These are phyloP conservation scores for Drosophila sechellia DNA, from an alignment of 1,140 invertebrate species.

Conservation along the genomic window DNA sequence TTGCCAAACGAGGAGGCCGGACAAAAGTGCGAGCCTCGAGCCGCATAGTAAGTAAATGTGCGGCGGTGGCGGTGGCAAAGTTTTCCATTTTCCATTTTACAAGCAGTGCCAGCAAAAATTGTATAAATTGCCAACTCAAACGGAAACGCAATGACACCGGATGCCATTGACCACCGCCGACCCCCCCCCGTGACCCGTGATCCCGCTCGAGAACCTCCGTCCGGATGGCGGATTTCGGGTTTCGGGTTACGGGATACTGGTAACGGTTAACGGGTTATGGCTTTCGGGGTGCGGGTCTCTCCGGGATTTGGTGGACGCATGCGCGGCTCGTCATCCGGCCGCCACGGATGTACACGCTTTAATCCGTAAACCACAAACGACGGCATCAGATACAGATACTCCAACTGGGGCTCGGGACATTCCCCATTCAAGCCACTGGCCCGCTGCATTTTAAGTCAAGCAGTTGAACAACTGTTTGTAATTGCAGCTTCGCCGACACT, in stretches of 20 bases:
- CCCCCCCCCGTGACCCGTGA: constrained; percentile 26
- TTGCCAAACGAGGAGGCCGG: constrained; percentile 47
- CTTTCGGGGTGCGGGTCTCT: background rate
- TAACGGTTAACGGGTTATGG: background rate
- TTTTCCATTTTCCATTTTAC: constrained; percentile 55
- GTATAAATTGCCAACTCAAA: constrained; percentile 81
- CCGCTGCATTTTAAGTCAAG: constrained; percentile 73
- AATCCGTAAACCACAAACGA: constrained; percentile 76
- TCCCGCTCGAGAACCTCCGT: constrained; percentile 17
- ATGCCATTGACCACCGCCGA: constrained; percentile 68
- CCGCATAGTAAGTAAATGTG: constrained; percentile 70
- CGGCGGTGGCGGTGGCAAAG: constrained; percentile 57
- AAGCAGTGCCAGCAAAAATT: constrained; percentile 65
- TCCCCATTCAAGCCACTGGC: constrained; percentile 19
- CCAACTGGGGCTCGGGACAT: background rate
- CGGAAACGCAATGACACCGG: constrained; percentile 80
- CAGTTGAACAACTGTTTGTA: constrained; percentile 81
- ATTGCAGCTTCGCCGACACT: constrained; percentile 61
- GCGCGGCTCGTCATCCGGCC: constrained; percentile 68
- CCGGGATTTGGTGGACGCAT: constrained; percentile 47
- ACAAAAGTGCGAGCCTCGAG: constrained; percentile 52
- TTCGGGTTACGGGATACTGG: constrained; percentile 1
- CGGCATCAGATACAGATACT: constrained; percentile 60
- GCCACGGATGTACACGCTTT: constrained; percentile 75
- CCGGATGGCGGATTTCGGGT: constrained; percentile 6